Percentiles rank a stretch among this genome's conserved stretches.
These are phyloP conservation scores for Gisinianus flammeolus DNA, from an alignment of 2,888 invertebrate genomes.

Conservation along the genomic window DNA sequence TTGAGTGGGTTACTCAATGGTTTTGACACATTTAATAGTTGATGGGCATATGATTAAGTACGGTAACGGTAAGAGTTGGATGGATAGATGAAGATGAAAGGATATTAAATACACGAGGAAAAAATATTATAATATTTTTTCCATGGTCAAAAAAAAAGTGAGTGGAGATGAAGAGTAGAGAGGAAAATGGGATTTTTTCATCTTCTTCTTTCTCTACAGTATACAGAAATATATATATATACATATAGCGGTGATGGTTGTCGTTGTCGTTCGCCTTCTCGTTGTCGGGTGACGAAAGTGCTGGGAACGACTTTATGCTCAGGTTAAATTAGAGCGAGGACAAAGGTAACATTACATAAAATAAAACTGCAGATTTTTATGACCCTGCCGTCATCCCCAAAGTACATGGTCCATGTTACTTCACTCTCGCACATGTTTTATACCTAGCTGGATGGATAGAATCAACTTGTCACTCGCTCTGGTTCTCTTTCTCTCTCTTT, in stretches of 20 bases:
- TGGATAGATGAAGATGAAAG: too few species aligned
- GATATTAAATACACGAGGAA: too few species aligned
- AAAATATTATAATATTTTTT: too few species aligned
- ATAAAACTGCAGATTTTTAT: constrained; percentile 47
- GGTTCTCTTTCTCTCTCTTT: background rate
- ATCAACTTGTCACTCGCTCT: constrained; percentile 14
- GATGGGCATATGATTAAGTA: too few species aligned
- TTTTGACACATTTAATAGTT: too few species aligned
- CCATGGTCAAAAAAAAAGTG: too few species aligned
- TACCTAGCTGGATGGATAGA: background rate
- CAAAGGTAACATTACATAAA: constrained; percentile 54
- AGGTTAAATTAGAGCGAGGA: constrained; percentile 47
- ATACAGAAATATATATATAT: too few species aligned
- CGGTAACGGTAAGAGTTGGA: too few species aligned
- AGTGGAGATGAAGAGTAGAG: too few species aligned
- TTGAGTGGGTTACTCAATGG: too few species aligned
- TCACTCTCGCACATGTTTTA: background rate
- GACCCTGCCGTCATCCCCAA: constrained; percentile 29
- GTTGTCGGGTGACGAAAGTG: constrained; percentile 22
- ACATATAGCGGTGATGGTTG: background rate
- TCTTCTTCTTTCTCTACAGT: background rate
- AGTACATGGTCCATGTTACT: constrained; percentile 29
- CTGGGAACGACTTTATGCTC: constrained; percentile 15
- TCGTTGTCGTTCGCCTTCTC: background rate
- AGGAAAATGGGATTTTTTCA: background rate